Conservation (phyloP, 2,797 vertebrate species). For the Girardinus metallicus region DNA sequence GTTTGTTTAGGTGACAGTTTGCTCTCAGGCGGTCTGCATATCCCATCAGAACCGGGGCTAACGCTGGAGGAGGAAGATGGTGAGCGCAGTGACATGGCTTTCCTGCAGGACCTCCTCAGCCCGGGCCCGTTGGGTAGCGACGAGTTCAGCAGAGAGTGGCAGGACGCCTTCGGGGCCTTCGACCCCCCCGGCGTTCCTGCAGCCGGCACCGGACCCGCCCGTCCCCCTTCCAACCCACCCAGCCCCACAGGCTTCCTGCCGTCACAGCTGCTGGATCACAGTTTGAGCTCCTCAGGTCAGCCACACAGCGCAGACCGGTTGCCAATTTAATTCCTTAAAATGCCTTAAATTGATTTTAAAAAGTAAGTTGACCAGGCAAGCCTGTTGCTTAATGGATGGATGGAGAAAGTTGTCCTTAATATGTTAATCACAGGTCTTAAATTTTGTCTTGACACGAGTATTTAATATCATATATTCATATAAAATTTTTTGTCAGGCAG, state of each 20-base stretch:
- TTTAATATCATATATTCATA: too few relatives aligned
- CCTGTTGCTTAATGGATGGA: too few relatives aligned
- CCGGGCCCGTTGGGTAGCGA: slow-evolving; percentile 65
- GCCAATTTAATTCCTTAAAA: too few relatives aligned
- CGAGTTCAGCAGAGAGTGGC: slow-evolving; percentile 79
- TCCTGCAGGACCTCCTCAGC: slow-evolving; percentile 83
- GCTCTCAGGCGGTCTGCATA: slow-evolving; percentile 44
- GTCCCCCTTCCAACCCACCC: slow-evolving; percentile 58
- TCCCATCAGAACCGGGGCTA: background rate
- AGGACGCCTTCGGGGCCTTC: slow-evolving; percentile 78
- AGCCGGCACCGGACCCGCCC: slow-evolving; percentile 23
- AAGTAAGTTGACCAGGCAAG: too few relatives aligned
- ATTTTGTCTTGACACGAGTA: too few relatives aligned
- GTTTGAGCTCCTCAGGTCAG: slow-evolving; percentile 80
- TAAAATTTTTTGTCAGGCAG: too few relatives aligned
- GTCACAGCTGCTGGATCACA: slow-evolving; percentile 89
- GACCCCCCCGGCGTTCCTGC: slow-evolving; percentile 40
- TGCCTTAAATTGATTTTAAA: too few relatives aligned
- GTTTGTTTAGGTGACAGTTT: slow-evolving; percentile 57
- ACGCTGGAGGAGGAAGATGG: slow-evolving; percentile 73
- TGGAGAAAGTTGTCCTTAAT: too few relatives aligned
- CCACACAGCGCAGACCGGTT: slow-evolving; percentile 1
- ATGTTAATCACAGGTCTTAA: too few relatives aligned
- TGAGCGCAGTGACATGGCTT: slow-evolving; percentile 83
- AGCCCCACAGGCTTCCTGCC: slow-evolving; percentile 83